A percentile compares a stretch with the other conserved stretches of the same genome.
Evolutionary conservation across 1,140 invertebrate genomes (phyloP).

Genomic region (Tribolium madens): DNA sequence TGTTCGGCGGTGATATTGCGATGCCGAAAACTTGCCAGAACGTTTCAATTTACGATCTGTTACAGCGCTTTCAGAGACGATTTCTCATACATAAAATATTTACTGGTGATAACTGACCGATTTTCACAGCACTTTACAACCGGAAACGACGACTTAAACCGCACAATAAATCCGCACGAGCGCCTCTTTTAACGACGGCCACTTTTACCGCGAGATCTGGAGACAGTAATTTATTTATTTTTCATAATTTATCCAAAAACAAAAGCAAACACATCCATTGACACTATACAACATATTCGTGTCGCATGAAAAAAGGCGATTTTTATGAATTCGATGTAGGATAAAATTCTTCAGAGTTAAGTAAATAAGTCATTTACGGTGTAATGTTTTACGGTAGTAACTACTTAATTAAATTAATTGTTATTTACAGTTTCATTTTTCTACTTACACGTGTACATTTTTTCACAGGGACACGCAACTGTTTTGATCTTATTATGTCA

Average conservation of each 20-base stretch:
- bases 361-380: not conserved
- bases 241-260: no score
- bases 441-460: slow-evolving; percentile 17
- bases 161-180: not conserved
- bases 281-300: not conserved
- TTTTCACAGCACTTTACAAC: not conserved
- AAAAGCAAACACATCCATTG: no score
- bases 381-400: slow-evolving; percentile 12
- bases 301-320: not conserved
- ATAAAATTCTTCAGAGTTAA: not conserved
- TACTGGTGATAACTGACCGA: slow-evolving; percentile 3
- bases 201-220: no score
- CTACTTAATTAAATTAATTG: slow-evolving; percentile 35
- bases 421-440: slow-evolving; percentile 34
- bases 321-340: not conserved
- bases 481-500: slow-evolving; percentile 28
- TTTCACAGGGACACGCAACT: slow-evolving; percentile 24
- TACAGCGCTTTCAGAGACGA: not conserved
- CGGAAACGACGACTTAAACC: slow-evolving; percentile 5
- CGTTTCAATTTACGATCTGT: slow-evolving; percentile 27
- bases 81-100: slow-evolving; percentile 20
- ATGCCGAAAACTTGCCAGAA: not conserved
- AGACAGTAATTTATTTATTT: no score
- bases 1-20: not conserved
- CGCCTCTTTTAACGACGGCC: no score